These are phyloP conservation scores for Lycia hirtaria DNA, from an alignment of 2,888 invertebrate genomes.

Conservation along the genomic window DNA sequence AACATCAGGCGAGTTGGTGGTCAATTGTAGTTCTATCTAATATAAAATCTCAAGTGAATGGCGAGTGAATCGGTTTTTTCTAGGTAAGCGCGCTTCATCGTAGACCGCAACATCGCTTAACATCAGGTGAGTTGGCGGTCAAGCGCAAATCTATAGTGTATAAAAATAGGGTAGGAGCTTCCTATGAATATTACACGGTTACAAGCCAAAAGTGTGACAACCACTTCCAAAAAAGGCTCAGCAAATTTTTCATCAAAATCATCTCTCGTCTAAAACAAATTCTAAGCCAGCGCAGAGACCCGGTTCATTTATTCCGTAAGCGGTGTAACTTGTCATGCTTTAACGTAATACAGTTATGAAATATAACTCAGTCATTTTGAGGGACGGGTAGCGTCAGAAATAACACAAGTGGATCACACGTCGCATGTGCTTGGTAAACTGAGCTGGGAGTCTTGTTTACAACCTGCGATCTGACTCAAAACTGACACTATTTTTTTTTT, in stretches of 20 bases:
- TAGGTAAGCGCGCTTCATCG: too few species aligned
- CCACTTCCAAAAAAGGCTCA: neutral
- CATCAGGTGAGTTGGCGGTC: too few species aligned
- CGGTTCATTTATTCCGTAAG: slow-evolving; percentile 8
- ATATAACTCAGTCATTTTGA: slow-evolving; percentile 26
- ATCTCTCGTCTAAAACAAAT: neutral
- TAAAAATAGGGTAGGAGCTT: too few species aligned
- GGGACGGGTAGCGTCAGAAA: slow-evolving; percentile 19
- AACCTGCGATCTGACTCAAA: neutral
- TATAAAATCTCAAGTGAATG: too few species aligned
- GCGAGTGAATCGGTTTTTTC: too few species aligned
- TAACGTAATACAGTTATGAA: slow-evolving; percentile 20
- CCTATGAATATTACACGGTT: too few species aligned
- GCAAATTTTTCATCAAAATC: neutral
- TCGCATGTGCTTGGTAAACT: slow-evolving; percentile 26
- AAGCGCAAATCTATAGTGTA: too few species aligned
- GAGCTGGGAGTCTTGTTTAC: neutral
- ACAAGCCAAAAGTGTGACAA: too few species aligned
- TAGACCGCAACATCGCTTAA: too few species aligned
- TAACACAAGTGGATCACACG: slow-evolving; percentile 21
- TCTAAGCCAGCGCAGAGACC: neutral
- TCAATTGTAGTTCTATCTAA: too few species aligned
- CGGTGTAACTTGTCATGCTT: slow-evolving; percentile 6
- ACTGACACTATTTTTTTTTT: too few species aligned
- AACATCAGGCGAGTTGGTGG: too few species aligned